phyloP scores from a whole-genome alignment of 2,888 invertebrate genomes.

The Nycteola revayana region DNA sequence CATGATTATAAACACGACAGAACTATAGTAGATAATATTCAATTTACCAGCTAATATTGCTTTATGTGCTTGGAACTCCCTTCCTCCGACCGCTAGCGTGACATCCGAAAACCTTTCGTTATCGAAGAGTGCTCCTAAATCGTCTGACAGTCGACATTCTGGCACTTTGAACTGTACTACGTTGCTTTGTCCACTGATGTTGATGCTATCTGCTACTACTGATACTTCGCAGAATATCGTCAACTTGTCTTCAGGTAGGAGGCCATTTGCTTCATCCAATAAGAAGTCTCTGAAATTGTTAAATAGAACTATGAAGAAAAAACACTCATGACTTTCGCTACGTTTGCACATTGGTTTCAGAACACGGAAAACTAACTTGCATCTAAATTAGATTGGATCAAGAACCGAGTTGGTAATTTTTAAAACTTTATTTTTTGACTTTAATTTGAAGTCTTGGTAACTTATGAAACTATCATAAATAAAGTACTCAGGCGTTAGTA shows the following conservation, averaged over 20 bases:
- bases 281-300: slow-evolving; percentile 92
- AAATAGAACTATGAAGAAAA: slow-evolving; percentile 8
- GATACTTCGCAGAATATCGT: slow-evolving; percentile 99
- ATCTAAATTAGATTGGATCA: too few relatives aligned
- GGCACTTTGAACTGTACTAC: slow-evolving; percentile 98
- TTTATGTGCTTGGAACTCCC: slow-evolving; percentile 98
- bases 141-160: slow-evolving; percentile 96
- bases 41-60: slow-evolving; percentile 95
- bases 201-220: slow-evolving; percentile 99
- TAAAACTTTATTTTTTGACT: too few relatives aligned
- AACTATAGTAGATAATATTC: too few relatives aligned
- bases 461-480: too few relatives aligned
- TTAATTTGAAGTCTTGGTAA: too few relatives aligned
- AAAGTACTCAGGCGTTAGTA: too few relatives aligned
- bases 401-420: too few relatives aligned
- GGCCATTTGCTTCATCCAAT: slow-evolving; percentile 98
- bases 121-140: slow-evolving; percentile 97
- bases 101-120: slow-evolving; percentile 99
- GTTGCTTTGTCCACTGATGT: slow-evolving; percentile 99
- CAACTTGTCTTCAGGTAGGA: slow-evolving; percentile 98
- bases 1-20: too few relatives aligned
- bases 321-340: not conserved
- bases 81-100: slow-evolving; percentile 94
- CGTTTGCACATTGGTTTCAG: not conserved
- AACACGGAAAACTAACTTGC: too few relatives aligned